These are phyloP conservation scores for Trichosurus vulpecula DNA, from an alignment of 2,797 vertebrate genomes.

Conservation along the genomic window DNA sequence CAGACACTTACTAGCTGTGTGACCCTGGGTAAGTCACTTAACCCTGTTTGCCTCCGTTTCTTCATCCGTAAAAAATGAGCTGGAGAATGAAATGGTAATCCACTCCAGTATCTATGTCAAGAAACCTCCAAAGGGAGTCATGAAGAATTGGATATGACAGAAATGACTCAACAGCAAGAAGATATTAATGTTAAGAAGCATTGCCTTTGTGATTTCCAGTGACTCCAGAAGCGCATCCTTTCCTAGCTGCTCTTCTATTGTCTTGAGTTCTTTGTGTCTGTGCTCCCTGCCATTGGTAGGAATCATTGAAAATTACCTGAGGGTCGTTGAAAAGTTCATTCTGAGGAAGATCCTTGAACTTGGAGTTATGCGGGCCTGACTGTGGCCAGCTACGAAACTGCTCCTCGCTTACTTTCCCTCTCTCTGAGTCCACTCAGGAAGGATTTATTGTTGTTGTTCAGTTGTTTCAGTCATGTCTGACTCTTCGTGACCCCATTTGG, in stretches of 20 bases:
- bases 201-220: not conserved
- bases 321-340: not conserved
- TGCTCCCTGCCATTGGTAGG: not conserved
- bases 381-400: rapidly evolving
- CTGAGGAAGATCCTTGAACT: not conserved
- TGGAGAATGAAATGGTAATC: not conserved
- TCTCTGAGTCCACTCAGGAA: not conserved
- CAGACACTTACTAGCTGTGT: not conserved
- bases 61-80: not conserved
- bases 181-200: no score
- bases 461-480: rapidly evolving
- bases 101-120: not conserved
- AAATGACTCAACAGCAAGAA: no score
- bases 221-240: not conserved
- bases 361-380: not conserved
- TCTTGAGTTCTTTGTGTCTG: not conserved
- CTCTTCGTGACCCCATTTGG: not conserved
- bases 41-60: not conserved
- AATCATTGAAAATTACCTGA: not conserved
- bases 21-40: not conserved
- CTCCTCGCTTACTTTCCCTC: not conserved
- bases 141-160: no score
- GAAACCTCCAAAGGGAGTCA: not conserved
- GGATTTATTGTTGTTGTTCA: not conserved
- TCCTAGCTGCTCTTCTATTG: not conserved